These are phyloP conservation scores for Imbricaverruca yamaguchii DNA, from an alignment of 2,888 invertebrate genomes.

Conservation along the genomic window DNA sequence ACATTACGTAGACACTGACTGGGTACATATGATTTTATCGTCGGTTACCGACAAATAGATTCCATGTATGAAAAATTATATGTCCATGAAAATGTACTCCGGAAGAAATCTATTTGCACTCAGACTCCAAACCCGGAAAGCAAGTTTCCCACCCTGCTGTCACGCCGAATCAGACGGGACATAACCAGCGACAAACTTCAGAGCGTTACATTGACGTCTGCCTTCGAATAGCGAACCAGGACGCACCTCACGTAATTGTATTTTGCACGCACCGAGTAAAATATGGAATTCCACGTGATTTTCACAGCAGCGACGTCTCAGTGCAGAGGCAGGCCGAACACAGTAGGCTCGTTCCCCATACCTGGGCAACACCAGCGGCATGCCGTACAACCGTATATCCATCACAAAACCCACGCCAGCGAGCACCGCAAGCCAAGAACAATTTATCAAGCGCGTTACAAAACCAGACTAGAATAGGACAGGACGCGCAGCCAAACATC, in stretches of 20 bases:
- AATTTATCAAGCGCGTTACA: neutral
- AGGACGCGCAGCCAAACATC: neutral
- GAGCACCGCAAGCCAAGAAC: neutral
- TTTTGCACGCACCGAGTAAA: neutral
- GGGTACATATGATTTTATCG: too few species aligned
- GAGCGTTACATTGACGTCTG: too few species aligned
- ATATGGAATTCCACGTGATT: neutral
- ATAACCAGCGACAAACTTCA: too few species aligned
- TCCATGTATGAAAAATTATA: too few species aligned
- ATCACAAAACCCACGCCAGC: neutral
- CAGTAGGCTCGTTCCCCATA: neutral
- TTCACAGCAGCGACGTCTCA: neutral
- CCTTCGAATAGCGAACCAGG: too few species aligned
- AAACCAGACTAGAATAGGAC: slow-evolving; percentile 11
- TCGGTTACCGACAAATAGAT: too few species aligned
- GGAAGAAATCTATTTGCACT: too few species aligned
- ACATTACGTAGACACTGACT: too few species aligned
- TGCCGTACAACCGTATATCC: neutral
- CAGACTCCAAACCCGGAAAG: too few species aligned
- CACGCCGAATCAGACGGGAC: too few species aligned
- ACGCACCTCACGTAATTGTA: neutral
- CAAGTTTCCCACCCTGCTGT: too few species aligned
- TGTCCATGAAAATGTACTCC: too few species aligned
- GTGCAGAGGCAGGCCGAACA: neutral
- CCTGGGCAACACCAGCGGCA: neutral